These are phyloP conservation scores for Athripsodes cinereus DNA, from an alignment of 2,888 invertebrate genomes.

Conservation along the genomic window DNA sequence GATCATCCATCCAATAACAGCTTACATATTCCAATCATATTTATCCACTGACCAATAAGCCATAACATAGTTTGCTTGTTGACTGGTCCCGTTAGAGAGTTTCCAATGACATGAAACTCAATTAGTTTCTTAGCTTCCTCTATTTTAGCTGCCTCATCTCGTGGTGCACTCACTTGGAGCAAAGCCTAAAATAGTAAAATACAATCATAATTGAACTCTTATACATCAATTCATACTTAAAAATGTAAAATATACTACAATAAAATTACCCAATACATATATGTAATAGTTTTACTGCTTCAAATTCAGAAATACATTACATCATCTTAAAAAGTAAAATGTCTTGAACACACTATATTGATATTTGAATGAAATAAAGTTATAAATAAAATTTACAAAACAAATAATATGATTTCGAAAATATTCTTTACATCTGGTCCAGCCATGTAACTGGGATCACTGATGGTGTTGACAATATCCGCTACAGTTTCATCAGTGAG, in stretches of 20 bases:
- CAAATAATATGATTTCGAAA: no score
- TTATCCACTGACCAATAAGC: slow-evolving; percentile 64
- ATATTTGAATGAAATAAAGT: no score
- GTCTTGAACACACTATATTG: no score
- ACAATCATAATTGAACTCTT: no score
- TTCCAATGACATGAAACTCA: slow-evolving; percentile 90
- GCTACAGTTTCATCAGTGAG: slow-evolving; percentile 71
- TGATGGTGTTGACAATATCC: slow-evolving; percentile 76
- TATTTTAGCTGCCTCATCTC: slow-evolving; percentile 86
- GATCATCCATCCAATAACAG: no score
- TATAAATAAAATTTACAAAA: no score
- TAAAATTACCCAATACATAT: no score
- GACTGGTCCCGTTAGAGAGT: slow-evolving; percentile 81
- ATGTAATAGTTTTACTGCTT: not conserved
- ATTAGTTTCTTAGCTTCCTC: slow-evolving; percentile 87
- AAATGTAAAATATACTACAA: no score
- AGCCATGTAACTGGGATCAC: slow-evolving; percentile 77
- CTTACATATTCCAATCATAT: no score
- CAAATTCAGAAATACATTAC: no score
- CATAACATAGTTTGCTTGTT: slow-evolving; percentile 89
- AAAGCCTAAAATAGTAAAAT: slow-evolving; percentile 46
- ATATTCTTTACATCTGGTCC: slow-evolving; percentile 63
- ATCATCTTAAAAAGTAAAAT: no score
- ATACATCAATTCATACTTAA: no score
- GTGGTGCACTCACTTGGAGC: slow-evolving; percentile 77